Evolutionary conservation across 2,113 vertebrate genomes (phyloP).

Genomic region (Polyodon spathula): DNA sequence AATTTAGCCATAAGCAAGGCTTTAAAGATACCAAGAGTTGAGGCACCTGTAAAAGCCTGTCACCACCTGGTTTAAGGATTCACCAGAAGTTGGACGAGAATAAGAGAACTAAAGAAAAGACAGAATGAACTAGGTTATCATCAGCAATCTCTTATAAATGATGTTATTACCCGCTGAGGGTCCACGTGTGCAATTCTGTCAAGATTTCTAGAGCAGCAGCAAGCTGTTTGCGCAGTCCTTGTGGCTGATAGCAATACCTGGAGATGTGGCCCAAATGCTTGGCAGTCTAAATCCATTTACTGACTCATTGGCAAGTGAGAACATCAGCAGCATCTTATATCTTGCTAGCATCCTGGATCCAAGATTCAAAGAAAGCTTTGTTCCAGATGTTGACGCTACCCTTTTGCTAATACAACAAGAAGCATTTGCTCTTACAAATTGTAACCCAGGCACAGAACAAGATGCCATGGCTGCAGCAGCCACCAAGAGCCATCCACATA

Average conservation of each 20-base stretch:
- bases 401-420: no score
- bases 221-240: constrained; percentile 11
- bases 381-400: no score
- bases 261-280: background rate
- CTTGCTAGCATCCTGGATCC: no score
- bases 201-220: constrained; percentile 13
- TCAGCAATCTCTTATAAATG: background rate
- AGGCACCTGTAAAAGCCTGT: background rate
- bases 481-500: no score
- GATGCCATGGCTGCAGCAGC: no score
- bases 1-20: background rate
- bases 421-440: no score
- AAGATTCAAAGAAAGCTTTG: no score
- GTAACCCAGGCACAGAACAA: no score
- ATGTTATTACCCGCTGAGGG: constrained; percentile 11
- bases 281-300: constrained; percentile 8
- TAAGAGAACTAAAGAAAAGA: background rate
- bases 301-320: constrained; percentile 15
- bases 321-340: background rate
- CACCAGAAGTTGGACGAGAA: background rate
- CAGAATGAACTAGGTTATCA: background rate
- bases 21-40: background rate
- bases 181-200: constrained; percentile 12
- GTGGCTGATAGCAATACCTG: constrained; percentile 7
- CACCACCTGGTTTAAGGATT: background rate